phyloP scores from a whole-genome alignment of 30 jellyfish, hydroid and myxozoan species.

The Aurelia coerulea region DNA sequence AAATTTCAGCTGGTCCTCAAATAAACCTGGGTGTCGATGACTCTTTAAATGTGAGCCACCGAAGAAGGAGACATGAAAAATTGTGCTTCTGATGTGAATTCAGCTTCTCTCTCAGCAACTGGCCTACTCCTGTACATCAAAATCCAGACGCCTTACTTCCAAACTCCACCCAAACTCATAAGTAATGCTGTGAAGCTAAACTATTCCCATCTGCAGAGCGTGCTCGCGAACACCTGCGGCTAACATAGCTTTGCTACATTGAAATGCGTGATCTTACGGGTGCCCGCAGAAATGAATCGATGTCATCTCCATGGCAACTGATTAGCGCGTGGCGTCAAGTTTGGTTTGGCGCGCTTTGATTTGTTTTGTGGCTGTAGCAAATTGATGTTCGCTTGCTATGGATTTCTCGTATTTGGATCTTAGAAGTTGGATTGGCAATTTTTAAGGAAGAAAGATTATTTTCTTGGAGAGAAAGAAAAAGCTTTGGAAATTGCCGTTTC shows the following conservation, averaged over 20 bases:
- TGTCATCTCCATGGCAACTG: conserved; percentile 43
- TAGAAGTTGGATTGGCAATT: not conserved
- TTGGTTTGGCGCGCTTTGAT: conserved; percentile 22
- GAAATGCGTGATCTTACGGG: conserved; percentile 65
- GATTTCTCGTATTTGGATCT: not conserved
- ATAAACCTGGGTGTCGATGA: no score
- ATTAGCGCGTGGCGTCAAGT: conserved; percentile 31
- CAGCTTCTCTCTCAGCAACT: no score
- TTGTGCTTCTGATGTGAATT: no score
- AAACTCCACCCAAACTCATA: no score
- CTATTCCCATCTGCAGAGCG: conserved; percentile 21
- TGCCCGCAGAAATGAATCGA: conserved; percentile 5
- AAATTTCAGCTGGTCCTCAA: no score
- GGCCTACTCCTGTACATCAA: no score
- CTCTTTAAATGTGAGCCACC: no score
- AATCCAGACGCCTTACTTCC: no score
- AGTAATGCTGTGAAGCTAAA: not conserved
- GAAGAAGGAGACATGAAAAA: no score
- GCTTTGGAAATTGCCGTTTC: not conserved
- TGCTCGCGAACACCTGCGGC: not conserved
- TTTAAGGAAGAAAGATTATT: not conserved
- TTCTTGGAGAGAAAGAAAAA: not conserved
- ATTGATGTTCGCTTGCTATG: not conserved
- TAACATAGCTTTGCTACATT: conserved; percentile 28
- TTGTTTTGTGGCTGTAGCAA: conserved; percentile 2